Evolutionary conservation across 2,113 vertebrate species (phyloP).

Genomic region (Tragelaphus strepsiceros): DNA sequence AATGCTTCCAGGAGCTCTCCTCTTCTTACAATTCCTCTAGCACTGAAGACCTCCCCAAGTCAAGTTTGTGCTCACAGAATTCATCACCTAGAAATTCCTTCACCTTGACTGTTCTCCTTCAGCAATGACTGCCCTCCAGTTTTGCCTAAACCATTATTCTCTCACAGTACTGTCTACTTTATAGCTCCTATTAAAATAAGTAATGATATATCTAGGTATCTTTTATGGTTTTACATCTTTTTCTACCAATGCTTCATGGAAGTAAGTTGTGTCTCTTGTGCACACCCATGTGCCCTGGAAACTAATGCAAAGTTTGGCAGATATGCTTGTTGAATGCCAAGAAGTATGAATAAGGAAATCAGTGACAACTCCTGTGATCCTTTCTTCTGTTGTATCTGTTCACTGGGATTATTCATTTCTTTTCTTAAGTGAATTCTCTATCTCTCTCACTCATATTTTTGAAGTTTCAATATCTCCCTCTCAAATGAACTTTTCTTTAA

Average conservation of each 20-base stretch:
- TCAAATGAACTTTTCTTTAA: not conserved
- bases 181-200: not conserved
- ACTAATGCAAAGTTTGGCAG: not conserved
- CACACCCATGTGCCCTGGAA: accelerated
- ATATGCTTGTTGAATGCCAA: not conserved
- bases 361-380: not conserved
- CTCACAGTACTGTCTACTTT: not conserved
- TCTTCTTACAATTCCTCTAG: not conserved
- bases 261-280: not conserved
- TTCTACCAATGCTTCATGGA: not conserved
- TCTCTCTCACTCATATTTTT: not conserved
- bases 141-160: not conserved
- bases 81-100: not conserved
- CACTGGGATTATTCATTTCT: not conserved
- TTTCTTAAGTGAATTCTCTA: not conserved
- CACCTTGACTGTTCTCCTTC: not conserved
- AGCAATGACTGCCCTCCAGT: not conserved
- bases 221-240: not conserved
- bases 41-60: not conserved
- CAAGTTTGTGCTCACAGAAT: not conserved
- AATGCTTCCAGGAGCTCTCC: not conserved
- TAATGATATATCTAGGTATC: not conserved
- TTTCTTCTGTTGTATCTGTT: not conserved
- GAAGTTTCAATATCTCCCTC: not conserved
- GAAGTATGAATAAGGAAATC: not conserved